phyloP scores from a whole-genome alignment of 2,113 vertebrate genomes.

The Anas platyrhynchos region DNA sequence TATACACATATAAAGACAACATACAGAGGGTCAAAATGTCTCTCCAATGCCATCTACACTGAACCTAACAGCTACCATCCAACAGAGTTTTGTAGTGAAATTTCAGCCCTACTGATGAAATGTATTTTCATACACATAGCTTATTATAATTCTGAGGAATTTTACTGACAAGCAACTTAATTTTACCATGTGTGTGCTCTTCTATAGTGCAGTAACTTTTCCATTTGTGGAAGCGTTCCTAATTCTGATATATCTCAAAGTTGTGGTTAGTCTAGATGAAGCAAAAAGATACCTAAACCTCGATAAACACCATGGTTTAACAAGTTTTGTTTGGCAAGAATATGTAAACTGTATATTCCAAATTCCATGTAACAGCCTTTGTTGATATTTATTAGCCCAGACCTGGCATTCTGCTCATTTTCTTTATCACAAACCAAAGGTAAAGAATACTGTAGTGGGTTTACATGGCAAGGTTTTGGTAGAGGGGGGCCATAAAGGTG shows the following conservation, averaged over 20 bases:
- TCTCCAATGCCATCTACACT: background rate
- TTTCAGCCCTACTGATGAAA: background rate
- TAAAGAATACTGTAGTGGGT: background rate
- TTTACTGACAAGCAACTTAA: background rate
- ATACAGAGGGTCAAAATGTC: background rate
- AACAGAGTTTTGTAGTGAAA: background rate
- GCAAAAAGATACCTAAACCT: background rate
- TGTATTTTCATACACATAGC: fast-evolving
- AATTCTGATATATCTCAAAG: background rate
- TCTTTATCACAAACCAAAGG: background rate
- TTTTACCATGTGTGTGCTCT: background rate
- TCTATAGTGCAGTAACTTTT: background rate
- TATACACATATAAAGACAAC: fast-evolving
- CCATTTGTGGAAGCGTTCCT: background rate
- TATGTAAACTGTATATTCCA: background rate
- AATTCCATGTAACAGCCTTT: background rate
- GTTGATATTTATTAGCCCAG: background rate
- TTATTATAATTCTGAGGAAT: background rate
- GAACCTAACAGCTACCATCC: fast-evolving
- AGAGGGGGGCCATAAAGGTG: too few relatives aligned
- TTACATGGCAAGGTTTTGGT: too few relatives aligned
- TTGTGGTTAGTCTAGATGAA: background rate
- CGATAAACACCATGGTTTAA: background rate
- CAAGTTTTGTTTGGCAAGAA: background rate
- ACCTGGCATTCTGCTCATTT: background rate